Conservation (phyloP, 2,888 invertebrate genomes). For the Trichogramma dendrolimi region DNA sequence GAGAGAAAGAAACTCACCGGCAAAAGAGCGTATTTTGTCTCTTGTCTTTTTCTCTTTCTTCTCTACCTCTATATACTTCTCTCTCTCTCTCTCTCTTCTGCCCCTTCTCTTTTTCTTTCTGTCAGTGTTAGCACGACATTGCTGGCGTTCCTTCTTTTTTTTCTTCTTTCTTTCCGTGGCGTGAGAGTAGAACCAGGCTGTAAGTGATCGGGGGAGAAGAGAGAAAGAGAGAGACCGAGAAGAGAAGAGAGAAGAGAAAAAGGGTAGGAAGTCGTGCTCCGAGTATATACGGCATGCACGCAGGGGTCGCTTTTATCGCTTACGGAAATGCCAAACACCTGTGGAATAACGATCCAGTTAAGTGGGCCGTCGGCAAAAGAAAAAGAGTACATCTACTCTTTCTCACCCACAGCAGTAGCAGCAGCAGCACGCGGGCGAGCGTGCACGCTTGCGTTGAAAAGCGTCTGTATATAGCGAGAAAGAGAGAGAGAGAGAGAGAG, state of each 20-base stretch:
- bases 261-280: constrained; percentile 46
- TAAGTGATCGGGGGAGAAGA: constrained; percentile 41
- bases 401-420: constrained; percentile 4
- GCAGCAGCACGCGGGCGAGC: constrained; percentile 17
- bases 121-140: neutral
- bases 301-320: constrained; percentile 49
- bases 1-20: constrained; percentile 6
- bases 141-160: constrained; percentile 10
- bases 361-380: constrained; percentile 46
- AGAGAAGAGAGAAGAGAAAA: constrained; percentile 31
- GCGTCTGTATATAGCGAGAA: neutral
- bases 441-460: neutral
- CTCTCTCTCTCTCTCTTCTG: constrained; percentile 3
- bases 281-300: constrained; percentile 44
- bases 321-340: constrained; percentile 53
- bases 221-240: constrained; percentile 42
- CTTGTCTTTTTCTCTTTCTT: constrained; percentile 29
- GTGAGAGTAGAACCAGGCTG: constrained; percentile 26
- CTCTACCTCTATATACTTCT: neutral
- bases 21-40: constrained; percentile 24
- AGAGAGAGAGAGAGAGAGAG: constrained; percentile 8
- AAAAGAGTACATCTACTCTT: constrained; percentile 33
- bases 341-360: constrained; percentile 50
- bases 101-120: neutral
- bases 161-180: constrained; percentile 31